A percentile compares a stretch with the other conserved stretches of the same genome.
phyloP scores from a whole-genome alignment of 1,140 invertebrate species.

The Aphelenchoides avenae region DNA sequence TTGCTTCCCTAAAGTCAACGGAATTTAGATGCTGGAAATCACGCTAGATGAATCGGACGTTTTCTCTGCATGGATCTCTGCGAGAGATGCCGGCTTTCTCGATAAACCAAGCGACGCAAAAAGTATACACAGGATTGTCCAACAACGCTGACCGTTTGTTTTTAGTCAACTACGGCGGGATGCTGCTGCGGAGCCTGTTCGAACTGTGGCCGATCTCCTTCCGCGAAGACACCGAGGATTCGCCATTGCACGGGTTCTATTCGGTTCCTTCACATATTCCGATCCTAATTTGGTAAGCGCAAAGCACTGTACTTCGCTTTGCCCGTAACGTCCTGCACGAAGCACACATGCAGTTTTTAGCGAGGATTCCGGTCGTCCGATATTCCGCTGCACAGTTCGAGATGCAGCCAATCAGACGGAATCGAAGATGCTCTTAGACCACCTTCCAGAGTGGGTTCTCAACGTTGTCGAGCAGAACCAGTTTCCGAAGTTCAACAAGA shows the following conservation, averaged over 20 bases:
- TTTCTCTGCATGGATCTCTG: slow-evolving; percentile 94
- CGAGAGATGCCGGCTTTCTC: slow-evolving; percentile 82
- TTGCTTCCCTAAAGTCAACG: slow-evolving; percentile 5
- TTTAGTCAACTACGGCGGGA: slow-evolving; percentile 85
- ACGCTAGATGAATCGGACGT: slow-evolving; percentile 96
- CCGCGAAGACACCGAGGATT: slow-evolving; percentile 53
- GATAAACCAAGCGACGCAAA: slow-evolving; percentile 79
- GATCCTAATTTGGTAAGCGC: slow-evolving; percentile 80
- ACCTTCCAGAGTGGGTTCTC: slow-evolving; percentile 85
- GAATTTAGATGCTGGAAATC: slow-evolving; percentile 82
- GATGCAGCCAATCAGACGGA: slow-evolving; percentile 94
- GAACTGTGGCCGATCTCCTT: slow-evolving; percentile 82
- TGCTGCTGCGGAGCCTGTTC: slow-evolving; percentile 85
- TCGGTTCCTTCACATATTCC: slow-evolving; percentile 89
- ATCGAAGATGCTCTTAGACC: slow-evolving; percentile 82
- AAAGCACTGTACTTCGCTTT: background rate
- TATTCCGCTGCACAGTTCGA: slow-evolving; percentile 80
- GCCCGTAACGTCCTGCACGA: background rate
- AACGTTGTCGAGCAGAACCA: slow-evolving; percentile 67
- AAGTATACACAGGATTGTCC: too few relatives aligned
- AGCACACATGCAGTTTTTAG: background rate
- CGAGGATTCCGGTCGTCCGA: slow-evolving; percentile 33
- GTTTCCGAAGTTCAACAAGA: slow-evolving; percentile 90
- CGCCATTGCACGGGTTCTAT: slow-evolving; percentile 77
- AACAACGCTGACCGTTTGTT: slow-evolving; percentile 7